phyloP scores from a whole-genome alignment of 2,113 vertebrate genomes.

The Myrmecophaga tridactyla region DNA sequence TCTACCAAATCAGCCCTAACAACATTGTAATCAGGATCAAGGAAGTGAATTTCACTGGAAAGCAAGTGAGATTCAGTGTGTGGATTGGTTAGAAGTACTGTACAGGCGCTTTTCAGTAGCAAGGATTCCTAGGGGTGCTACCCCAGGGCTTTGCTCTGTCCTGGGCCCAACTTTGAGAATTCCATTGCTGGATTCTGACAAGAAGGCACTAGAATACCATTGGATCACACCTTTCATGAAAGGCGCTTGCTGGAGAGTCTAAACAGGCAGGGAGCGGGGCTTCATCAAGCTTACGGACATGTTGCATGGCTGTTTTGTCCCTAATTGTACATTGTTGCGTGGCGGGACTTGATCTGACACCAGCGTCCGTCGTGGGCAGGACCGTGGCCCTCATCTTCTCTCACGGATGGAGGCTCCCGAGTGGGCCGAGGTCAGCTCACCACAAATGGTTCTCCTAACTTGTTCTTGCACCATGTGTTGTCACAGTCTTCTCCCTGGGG shows the following conservation, averaged over 20 bases:
- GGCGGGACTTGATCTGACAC: neutral
- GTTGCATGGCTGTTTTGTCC: neutral
- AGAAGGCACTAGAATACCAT: neutral
- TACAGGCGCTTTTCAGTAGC: neutral
- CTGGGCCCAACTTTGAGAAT: too few species aligned
- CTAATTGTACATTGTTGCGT: neutral
- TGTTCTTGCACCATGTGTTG: neutral
- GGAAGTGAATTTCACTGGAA: conserved; percentile 20
- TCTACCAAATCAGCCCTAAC: neutral
- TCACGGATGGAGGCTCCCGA: neutral
- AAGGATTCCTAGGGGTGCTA: neutral
- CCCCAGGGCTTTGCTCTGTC: neutral
- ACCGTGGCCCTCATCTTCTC: neutral
- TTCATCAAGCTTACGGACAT: neutral
- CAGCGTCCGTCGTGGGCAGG: neutral
- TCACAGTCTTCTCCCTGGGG: neutral
- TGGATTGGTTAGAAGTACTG: neutral
- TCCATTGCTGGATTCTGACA: neutral
- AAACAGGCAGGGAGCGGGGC: too few species aligned
- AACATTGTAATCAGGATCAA: neutral
- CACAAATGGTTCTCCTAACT: neutral
- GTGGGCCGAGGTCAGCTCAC: neutral
- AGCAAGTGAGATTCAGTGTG: neutral
- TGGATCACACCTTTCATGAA: neutral
- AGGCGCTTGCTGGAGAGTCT: neutral